These are phyloP conservation scores for Megaleporinus macrocephalus DNA, from an alignment of 2,113 vertebrate genomes.

Conservation along the genomic window DNA sequence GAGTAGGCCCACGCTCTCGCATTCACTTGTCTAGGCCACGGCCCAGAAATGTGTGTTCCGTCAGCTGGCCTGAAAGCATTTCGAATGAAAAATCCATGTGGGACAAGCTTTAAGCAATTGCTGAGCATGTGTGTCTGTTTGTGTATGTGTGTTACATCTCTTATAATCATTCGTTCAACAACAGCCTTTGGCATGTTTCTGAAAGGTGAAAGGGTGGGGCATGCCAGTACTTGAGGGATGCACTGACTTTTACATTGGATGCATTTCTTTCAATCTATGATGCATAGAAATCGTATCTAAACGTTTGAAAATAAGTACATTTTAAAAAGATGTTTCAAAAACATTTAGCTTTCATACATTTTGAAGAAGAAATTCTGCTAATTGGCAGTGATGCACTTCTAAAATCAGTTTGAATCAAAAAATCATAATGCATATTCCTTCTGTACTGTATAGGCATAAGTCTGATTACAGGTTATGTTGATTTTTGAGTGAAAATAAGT, in stretches of 20 bases:
- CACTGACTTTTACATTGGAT: neutral
- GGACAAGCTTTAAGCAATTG: slow-evolving; percentile 75
- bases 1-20: neutral
- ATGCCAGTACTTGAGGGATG: neutral
- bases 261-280: too few relatives aligned
- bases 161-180: neutral
- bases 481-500: too few relatives aligned
- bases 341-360: too few relatives aligned
- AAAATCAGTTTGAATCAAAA: too few relatives aligned
- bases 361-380: too few relatives aligned
- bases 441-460: too few relatives aligned
- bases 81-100: slow-evolving; percentile 66
- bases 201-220: neutral
- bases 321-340: too few relatives aligned
- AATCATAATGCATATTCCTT: too few relatives aligned
- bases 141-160: slow-evolving; percentile 42
- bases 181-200: neutral
- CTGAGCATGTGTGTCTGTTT: slow-evolving; percentile 65
- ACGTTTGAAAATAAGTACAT: too few relatives aligned
- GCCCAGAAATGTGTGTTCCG: slow-evolving; percentile 77
- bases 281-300: too few relatives aligned
- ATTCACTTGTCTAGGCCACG: slow-evolving; percentile 63
- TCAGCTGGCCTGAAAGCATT: slow-evolving; percentile 81
- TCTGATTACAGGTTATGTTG: too few relatives aligned
- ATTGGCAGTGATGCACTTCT: too few relatives aligned